Base-by-base conservation (phyloP, 2,888 invertebrate genomes). In the Aphrophora alni region DNA sequence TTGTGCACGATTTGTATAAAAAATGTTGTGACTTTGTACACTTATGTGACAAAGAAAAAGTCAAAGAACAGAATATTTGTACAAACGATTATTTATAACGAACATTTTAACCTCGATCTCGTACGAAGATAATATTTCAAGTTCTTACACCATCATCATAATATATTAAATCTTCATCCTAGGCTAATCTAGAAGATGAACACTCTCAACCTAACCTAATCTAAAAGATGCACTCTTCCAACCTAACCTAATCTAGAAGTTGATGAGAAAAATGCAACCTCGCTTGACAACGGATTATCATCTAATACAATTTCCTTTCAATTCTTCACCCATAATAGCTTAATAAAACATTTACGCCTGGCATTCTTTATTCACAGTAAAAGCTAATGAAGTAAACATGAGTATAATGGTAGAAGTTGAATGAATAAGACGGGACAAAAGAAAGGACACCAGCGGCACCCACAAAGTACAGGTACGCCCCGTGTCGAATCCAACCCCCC, bases 401-500 rank as follows among this genome's bases (percentile, higher is more conserved):
- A 44, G 14, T 44, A 44, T 44, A 44, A 44, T 44, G 44, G 33
- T 10, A 33, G 33, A 7, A 33, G 44, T 44, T 7, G 44, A 1
- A 7, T 44, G 44, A 17, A n/a, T 59, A 59, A 44, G 17, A 4
- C 59, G 21, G 59, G 59, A 59, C 59, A 59, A 59, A 59, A 21
- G 59, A 21, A n/a, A 33, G 21, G 21, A 59, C 21, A 59, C n/a
- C n/a, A 59, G 59, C 59, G 59, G 59, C 59, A 59, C 59, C 44
- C 59, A 59, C 59, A 59, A 59, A 59, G 59, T 59, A 44, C 59
- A 59, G 59, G 59, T 59, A n/a, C 59, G 59, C 59, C 59, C 59
- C 59, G 59, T 59, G 59, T 59, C 59, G 59, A 59, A 59, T 59
- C 59, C 59, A 21, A 5, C 59, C 59, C 59, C 21, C 21, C n/a